A percentile compares a stretch with the other conserved stretches of the same genome.
phyloP scores from a whole-genome alignment of 2,888 invertebrate species.

The Meandrusa payeni region DNA sequence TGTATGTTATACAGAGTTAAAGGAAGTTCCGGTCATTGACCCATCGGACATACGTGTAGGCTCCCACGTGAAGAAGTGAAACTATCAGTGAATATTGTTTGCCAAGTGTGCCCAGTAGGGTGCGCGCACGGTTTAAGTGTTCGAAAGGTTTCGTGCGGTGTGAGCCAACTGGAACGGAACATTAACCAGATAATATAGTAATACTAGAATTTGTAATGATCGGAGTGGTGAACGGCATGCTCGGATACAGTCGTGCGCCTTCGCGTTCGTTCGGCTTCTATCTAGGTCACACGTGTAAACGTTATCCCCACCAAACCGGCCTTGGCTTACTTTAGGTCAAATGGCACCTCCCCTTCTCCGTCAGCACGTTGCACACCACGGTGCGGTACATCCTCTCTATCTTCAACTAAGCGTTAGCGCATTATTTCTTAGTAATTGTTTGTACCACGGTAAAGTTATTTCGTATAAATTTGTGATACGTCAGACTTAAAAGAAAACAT shows the following conservation, averaged over 20 bases:
- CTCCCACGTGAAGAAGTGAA: slow-evolving; percentile 41
- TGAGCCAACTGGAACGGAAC: slow-evolving; percentile 36
- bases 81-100: slow-evolving; percentile 1
- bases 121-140: slow-evolving; percentile 15
- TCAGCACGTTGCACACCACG: slow-evolving; percentile 35
- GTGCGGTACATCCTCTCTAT: slow-evolving; percentile 23
- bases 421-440: too few species aligned
- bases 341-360: slow-evolving; percentile 67
- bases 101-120: neutral
- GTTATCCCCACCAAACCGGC: slow-evolving; percentile 74
- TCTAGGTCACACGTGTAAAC: slow-evolving; percentile 80
- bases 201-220: slow-evolving; percentile 54
- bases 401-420: slow-evolving; percentile 9
- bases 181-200: slow-evolving; percentile 38
- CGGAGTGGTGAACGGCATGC: slow-evolving; percentile 43
- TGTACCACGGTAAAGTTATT: slow-evolving; percentile 2
- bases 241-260: slow-evolving; percentile 54
- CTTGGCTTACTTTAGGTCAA: slow-evolving; percentile 76
- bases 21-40: slow-evolving; percentile 52
- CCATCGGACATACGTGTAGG: slow-evolving; percentile 49
- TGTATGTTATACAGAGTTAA: neutral
- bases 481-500: too few species aligned
- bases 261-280: slow-evolving; percentile 61
- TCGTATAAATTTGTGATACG: neutral
- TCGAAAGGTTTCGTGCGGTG: slow-evolving; percentile 26